These are phyloP conservation scores for Cyprinodon brontotheroides DNA, from an alignment of 2,113 vertebrate genomes.

Conservation along the genomic window DNA sequence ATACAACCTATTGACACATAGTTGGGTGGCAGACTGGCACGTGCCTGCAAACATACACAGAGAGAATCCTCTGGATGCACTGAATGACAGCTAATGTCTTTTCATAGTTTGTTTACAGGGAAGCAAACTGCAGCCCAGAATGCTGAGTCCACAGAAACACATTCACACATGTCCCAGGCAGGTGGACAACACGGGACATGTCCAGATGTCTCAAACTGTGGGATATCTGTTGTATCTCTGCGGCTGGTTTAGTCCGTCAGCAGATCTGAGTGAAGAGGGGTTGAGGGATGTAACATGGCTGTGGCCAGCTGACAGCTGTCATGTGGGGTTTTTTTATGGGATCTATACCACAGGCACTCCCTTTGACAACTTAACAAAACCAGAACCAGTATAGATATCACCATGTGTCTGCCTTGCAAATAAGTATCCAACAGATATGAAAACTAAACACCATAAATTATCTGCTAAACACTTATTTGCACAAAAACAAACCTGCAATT, in stretches of 20 bases:
- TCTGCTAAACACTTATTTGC: neutral
- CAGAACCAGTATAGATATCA: neutral
- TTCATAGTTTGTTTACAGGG: slow-evolving; percentile 58
- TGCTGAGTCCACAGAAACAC: slow-evolving; percentile 61
- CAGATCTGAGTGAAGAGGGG: slow-evolving; percentile 29
- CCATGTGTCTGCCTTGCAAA: neutral
- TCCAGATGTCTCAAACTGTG: slow-evolving; percentile 58
- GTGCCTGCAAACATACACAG: slow-evolving; percentile 34
- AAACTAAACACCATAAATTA: neutral
- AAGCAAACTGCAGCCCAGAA: slow-evolving; percentile 28
- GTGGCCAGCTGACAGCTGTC: slow-evolving; percentile 52
- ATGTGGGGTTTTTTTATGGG: slow-evolving; percentile 35
- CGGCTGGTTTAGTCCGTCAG: slow-evolving; percentile 52
- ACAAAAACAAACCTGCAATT: neutral
- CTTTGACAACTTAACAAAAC: slow-evolving; percentile 9
- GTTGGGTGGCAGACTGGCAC: slow-evolving; percentile 47
- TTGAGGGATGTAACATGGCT: neutral
- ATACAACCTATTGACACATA: slow-evolving; percentile 54
- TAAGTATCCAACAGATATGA: neutral
- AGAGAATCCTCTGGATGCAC: slow-evolving; percentile 67
- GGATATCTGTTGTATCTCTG: slow-evolving; percentile 55
- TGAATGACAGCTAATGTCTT: slow-evolving; percentile 54
- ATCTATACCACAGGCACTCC: slow-evolving; percentile 12
- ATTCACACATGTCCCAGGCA: slow-evolving; percentile 50
- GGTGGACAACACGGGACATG: slow-evolving; percentile 45